Percentiles rank a stretch among this genome's conserved stretches.
Conservation (phyloP, 2,797 vertebrate species). For the Helarctos malayanus region DNA sequence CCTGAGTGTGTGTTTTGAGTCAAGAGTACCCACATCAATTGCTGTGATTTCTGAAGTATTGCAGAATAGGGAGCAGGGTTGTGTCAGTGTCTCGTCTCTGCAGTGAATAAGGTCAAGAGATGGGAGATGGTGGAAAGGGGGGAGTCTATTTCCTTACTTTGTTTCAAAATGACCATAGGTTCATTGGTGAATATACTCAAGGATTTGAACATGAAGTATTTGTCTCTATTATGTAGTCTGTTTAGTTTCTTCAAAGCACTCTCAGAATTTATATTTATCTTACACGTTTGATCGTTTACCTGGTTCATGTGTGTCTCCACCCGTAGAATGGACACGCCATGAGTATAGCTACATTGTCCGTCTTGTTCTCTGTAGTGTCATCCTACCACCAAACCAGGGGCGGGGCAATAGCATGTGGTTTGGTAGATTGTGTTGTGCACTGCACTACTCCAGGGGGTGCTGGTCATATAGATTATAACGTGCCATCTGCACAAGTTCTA, state of each 20-base stretch:
- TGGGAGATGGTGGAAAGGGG: not conserved
- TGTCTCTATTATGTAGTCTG: not conserved
- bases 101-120: not conserved
- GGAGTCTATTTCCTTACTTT: not conserved
- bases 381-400: not conserved
- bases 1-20: not conserved
- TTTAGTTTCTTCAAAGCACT: conserved; percentile 34
- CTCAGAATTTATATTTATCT: not conserved
- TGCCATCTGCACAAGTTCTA: not conserved
- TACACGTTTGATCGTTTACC: not conserved
- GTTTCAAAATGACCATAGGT: not conserved
- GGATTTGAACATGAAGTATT: not conserved
- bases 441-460: not conserved
- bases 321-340: not conserved
- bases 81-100: not conserved
- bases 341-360: not conserved
- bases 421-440: not conserved
- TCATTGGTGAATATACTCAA: not conserved
- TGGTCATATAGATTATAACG: not conserved
- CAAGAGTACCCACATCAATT: not conserved
- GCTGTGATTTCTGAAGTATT: conserved; percentile 35
- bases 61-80: not conserved
- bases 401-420: not conserved
- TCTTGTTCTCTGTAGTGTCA: not conserved
- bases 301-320: not conserved